These are phyloP conservation scores for Salvelinus namaycush DNA, from an alignment of 2,113 vertebrate species.

Conservation along the genomic window DNA sequence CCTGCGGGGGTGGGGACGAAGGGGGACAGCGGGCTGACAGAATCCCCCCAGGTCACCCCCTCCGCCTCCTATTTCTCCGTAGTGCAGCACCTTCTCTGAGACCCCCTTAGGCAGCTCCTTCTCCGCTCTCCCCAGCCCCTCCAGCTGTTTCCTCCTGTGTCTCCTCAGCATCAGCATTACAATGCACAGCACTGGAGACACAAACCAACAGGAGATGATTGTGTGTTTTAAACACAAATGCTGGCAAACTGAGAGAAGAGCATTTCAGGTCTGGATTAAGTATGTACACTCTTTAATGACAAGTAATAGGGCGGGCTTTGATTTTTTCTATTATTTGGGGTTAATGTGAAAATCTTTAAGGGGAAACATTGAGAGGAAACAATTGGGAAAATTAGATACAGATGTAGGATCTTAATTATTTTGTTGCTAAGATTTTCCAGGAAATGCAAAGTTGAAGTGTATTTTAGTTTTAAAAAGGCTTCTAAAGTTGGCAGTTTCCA, in stretches of 20 bases:
- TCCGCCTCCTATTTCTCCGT: constrained; percentile 72
- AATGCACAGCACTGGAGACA: constrained; percentile 77
- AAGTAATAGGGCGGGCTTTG: no score
- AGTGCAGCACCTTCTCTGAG: constrained; percentile 84
- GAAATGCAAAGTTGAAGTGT: no score
- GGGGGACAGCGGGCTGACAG: constrained; percentile 70
- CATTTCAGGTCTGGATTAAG: constrained; percentile 3
- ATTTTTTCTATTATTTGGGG: neutral
- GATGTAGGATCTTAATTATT: neutral
- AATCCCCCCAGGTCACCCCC: constrained; percentile 67
- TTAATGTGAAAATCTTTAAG: constrained; percentile 14
- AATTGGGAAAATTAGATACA: constrained; percentile 28
- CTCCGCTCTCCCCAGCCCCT: constrained; percentile 69
- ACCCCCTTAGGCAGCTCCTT: constrained; percentile 76
- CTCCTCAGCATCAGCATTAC: constrained; percentile 77
- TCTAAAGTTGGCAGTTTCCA: no score
- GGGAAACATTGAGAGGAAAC: neutral
- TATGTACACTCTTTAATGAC: neutral
- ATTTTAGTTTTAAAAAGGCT: no score
- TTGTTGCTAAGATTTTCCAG: neutral
- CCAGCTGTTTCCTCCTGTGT: constrained; percentile 65
- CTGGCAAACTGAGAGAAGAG: constrained; percentile 25
- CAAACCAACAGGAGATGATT: constrained; percentile 46
- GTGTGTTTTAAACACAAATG: constrained; percentile 52
- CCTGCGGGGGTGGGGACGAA: constrained; percentile 70